Evolutionary conservation across 2,888 invertebrate genomes (phyloP), one percentile per base, ranked within the genome.

Genomic region (Heliconius hortense): DNA sequence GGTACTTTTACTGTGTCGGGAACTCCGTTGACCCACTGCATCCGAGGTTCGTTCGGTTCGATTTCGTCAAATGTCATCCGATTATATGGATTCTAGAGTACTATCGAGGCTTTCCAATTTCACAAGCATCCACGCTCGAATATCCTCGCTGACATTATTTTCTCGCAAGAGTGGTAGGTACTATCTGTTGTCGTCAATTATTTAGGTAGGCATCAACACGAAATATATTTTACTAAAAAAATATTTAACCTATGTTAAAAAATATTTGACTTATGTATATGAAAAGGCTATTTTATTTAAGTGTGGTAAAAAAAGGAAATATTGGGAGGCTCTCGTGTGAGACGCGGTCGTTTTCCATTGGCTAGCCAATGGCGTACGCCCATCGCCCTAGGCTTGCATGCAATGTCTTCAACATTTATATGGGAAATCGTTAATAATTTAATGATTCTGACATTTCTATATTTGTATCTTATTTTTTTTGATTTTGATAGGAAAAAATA

Each of bases 311-410:
- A 88, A 89, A 87, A 82, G 81, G 84, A 85, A 88, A 88, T 86
- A 86, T 87, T 87, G 77, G 84, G 85, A 84, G 82, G 85, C 80
- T 86, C 83, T 84, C 79, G 80, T 78, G 77, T 79, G 76, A 80
- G 81, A 80, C 74, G 80, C 83, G 70, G 69, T 31, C 76, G 81
- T 79, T 81, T 81, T 84, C 86, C 77, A 91, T 91, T 92, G 91
- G 92, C 81, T 85, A 84, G 79, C 67, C 64, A 62, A 43, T 60
- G 76, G 80, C 83, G 84, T 83, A 89, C 93, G 92, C 93, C 93
- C 88, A 88, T 87, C 85, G 91, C 92, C 91, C 82, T 88, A 82
- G 89, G 92, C 88, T 77, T 80, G 84, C 88, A 88, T 83, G 86
- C 85, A 78, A 81, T 81, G 84, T 84, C 84, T 86, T 85, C 86